Conservation (phyloP, 2,797 vertebrate genomes). For the Bradypodion ventrale region DNA sequence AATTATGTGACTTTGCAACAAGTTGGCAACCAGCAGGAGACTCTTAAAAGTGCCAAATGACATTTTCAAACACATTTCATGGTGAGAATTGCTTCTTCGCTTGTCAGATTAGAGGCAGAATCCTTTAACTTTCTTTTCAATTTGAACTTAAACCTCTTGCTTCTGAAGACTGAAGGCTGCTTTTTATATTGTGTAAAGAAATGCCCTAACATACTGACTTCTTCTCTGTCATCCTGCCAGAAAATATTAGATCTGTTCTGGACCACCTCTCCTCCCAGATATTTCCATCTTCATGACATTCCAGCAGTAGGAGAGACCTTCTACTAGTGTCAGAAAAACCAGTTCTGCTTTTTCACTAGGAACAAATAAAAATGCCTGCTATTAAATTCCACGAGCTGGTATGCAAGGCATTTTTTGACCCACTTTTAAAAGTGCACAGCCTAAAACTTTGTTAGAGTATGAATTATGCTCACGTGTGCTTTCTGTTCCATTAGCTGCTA, state of each 20-base stretch:
- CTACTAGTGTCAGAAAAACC: neutral
- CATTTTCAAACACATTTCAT: constrained; percentile 59
- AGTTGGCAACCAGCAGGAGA: constrained; percentile 45
- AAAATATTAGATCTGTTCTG: neutral
- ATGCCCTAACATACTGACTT: neutral
- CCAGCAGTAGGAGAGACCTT: neutral
- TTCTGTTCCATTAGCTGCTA: too few relatives aligned
- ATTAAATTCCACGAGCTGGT: too few relatives aligned
- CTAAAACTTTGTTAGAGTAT: too few relatives aligned
- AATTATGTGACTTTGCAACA: constrained; percentile 51
- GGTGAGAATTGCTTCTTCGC: constrained; percentile 51
- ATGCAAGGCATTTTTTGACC: too few relatives aligned
- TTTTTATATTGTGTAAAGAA: neutral
- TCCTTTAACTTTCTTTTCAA: constrained; percentile 28
- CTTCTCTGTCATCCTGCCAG: neutral
- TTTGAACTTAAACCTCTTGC: neutral
- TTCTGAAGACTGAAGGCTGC: neutral
- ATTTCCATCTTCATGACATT: neutral
- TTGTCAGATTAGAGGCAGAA: constrained; percentile 11
- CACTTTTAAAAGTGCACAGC: too few relatives aligned
- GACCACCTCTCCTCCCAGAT: neutral
- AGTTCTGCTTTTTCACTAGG: too few relatives aligned
- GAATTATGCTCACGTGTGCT: too few relatives aligned
- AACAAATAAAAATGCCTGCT: too few relatives aligned
- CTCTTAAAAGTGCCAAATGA: constrained; percentile 54